Conservation (phyloP, 1,140 invertebrate genomes). For the Zaprionus tsacasi region DNA sequence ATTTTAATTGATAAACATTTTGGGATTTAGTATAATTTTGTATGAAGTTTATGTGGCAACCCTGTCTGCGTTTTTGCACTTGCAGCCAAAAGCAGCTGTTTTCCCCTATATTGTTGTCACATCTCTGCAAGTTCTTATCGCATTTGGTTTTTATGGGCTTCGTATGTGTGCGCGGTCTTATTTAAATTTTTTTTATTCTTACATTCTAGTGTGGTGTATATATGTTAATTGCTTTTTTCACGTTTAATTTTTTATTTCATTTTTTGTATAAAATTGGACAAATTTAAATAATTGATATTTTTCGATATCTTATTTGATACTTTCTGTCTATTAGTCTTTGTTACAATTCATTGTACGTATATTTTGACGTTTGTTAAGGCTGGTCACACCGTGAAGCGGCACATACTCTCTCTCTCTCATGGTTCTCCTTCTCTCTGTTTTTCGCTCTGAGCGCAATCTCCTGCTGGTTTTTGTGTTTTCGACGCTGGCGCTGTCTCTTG, state of each 20-base stretch:
- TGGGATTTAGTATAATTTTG: neutral
- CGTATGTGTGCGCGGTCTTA: neutral
- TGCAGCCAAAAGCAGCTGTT: slow-evolving; percentile 40
- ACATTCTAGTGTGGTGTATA: too few species aligned
- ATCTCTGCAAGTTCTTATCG: neutral
- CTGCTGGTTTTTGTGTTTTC: slow-evolving; percentile 53
- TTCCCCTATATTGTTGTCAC: slow-evolving; percentile 4
- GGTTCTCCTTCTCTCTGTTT: slow-evolving; percentile 6
- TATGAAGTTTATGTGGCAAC: slow-evolving; percentile 8
- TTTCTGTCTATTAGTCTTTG: neutral
- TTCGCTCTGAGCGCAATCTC: slow-evolving; percentile 44
- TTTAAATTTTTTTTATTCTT: neutral
- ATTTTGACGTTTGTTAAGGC: neutral
- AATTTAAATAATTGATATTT: neutral
- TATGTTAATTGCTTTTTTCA: too few species aligned
- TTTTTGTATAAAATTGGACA: neutral
- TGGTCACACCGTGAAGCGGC: slow-evolving; percentile 43
- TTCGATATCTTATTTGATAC: neutral
- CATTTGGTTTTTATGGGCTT: neutral
- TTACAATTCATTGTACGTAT: neutral
- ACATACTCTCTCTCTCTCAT: slow-evolving; percentile 41
- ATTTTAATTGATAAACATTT: slow-evolving; percentile 25
- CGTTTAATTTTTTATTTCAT: neutral
- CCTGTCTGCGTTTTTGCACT: slow-evolving; percentile 25
- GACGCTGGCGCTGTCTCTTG: slow-evolving; percentile 64